A percentile compares a stretch with the other conserved stretches of the same genome.
These are phyloP conservation scores for Sylvilagus floridanus DNA, from an alignment of 2,797 vertebrate species.

Conservation along the genomic window DNA sequence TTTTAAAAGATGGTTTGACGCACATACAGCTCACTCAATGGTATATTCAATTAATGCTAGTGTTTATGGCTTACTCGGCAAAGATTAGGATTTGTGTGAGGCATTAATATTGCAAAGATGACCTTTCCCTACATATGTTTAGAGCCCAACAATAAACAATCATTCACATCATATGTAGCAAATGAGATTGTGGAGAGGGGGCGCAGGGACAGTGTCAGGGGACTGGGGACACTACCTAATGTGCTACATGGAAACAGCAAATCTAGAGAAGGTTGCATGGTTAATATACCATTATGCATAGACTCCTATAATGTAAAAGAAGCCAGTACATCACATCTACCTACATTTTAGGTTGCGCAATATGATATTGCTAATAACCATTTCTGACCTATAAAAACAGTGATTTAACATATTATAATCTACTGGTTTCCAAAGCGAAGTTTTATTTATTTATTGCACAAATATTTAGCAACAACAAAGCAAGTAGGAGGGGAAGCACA, in stretches of 20 bases:
- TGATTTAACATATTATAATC: background rate
- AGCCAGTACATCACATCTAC: background rate
- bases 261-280: background rate
- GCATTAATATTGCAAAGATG: background rate
- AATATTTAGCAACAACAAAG: background rate
- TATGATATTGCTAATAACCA: background rate
- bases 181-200: background rate
- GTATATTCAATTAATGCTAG: background rate
- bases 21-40: slow-evolving; percentile 1
- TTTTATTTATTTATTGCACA: slow-evolving; percentile 34
- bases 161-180: background rate
- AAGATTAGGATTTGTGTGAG: background rate
- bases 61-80: background rate
- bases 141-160: background rate
- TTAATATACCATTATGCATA: background rate
- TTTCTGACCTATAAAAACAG: slow-evolving; percentile 12
- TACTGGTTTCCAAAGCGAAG: slow-evolving; percentile 14
- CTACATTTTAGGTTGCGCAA: background rate
- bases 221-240: background rate
- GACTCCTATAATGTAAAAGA: background rate
- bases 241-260: background rate
- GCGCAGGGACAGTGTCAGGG: background rate
- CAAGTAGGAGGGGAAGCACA: background rate
- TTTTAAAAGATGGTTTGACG: background rate
- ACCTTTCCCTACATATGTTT: slow-evolving; percentile 6